These are phyloP conservation scores for Spongilla lacustris DNA, from an alignment of 37 sponge, comb jelly and placozoan genomes.

Conservation along the genomic window DNA sequence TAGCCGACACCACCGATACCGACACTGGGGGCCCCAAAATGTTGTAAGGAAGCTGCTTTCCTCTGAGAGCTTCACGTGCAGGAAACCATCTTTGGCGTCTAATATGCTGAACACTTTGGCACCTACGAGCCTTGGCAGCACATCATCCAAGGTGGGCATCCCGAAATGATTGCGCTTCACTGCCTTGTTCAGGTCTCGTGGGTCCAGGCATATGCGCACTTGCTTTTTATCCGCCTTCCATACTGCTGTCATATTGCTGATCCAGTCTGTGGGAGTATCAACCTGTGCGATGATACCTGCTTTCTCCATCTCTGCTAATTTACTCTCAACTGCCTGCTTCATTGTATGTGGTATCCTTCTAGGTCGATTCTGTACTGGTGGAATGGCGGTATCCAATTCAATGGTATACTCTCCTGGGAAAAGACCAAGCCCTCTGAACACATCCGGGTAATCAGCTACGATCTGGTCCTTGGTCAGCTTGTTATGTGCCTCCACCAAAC, in stretches of 20 bases:
- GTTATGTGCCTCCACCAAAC: conserved; percentile 8
- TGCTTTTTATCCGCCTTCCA: conserved; percentile 28
- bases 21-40: conserved; percentile 26
- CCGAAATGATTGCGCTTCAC: conserved; percentile 27
- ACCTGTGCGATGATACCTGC: conserved; percentile 30
- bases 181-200: conserved; percentile 53
- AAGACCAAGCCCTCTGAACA: conserved; percentile 22
- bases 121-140: conserved; percentile 12
- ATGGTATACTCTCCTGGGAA: conserved; percentile 19
- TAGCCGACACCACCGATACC: conserved; percentile 7
- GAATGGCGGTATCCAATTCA: conserved; percentile 13
- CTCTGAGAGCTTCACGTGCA: conserved; percentile 18
- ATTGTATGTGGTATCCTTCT: conserved; percentile 37
- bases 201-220: conserved; percentile 42
- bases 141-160: conserved; percentile 33
- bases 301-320: conserved; percentile 24
- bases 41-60: conserved; percentile 26
- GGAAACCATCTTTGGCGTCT: conserved; percentile 31
- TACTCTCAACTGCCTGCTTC: conserved; percentile 7
- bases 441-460: conserved; percentile 7
- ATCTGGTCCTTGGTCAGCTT: neutral
- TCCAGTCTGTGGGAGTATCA: conserved; percentile 57
- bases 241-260: conserved; percentile 24
- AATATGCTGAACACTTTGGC: conserved; percentile 16
- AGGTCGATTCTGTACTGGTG: conserved; percentile 27